Base-by-base conservation (phyloP, 2,888 invertebrate genomes). In the Junonia oenone region DNA sequence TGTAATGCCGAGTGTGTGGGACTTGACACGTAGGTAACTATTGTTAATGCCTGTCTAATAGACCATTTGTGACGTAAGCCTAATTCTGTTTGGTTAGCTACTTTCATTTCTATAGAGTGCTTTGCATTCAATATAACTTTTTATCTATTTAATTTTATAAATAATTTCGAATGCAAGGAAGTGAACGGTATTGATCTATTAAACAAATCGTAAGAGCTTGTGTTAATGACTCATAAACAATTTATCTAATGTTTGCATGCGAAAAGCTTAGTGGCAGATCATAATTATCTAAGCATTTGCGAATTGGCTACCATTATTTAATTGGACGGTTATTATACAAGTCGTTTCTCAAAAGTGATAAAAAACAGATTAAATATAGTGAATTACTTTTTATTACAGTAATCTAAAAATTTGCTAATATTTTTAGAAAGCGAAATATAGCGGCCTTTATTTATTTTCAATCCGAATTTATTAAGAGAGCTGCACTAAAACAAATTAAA, bases 1-100 rank as follows among this genome's bases (percentile, higher is more conserved):
- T 89, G 83, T 89, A 86, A 88, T 87, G 75, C 85, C 83, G 81
- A 85, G 81, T 84, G 89, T 87, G 89, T 86, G 85, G 85, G 86
- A 85, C 87, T 85, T 85, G 87, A 88, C 89, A 88, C 88, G 88
- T 83, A 81, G 78, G 81, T 83, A 76, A 79, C 83, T 77, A 88
- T 89, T 88, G 87, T 89, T 82, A 78, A 78, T 78, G 75, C 78
- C 76, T 73, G 73, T 76, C 79, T 70, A 70, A 66, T 64, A 66
- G 66, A 64, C 59, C 65, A 58, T 66, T 66, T 67, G 67, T 70
- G 61, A 61, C 55, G 64, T 67, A 65, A 69, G 35, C 68, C 70
- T 69, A 63, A 63, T 66, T 74, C 66, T 66, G 60, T 67, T 71
- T 68, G 67, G 61, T 65, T 66, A 58, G 22, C 43, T 8, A 26